Evolutionary conservation across 2,113 vertebrate species (phyloP), one percentile per base, ranked within the genome.

Genomic region (Herpetotheres cachinnans): DNA sequence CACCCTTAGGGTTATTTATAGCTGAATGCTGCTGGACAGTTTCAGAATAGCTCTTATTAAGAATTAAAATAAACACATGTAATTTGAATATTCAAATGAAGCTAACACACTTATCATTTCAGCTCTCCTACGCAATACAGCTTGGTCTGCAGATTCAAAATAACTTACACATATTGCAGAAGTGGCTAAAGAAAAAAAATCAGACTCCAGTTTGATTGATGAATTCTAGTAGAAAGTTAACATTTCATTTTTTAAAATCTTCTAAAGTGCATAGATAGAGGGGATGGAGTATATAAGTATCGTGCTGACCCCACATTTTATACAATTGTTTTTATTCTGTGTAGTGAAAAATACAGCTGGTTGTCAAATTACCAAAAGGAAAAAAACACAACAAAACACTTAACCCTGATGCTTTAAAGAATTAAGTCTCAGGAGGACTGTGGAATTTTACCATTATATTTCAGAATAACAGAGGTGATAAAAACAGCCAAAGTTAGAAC

Each of bases 401-500:
- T 25, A 93, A 89, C 20, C 81, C 15, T 62, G 89, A 95, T 92
- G 93, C 58, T 86, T 77, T 90, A 81, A 82, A 95, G 86, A 95
- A 95, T 89, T 62, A 36, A n/a, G 49, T 59, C 29, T 92, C 81
- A 82, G 69, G 82, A 96, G 46, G 91, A 97, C 71, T 76, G 83
- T 93, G 94, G 97, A 97, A 97, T 97, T 96, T 98, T 95, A 94
- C 95, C 92, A 86, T 95, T 95, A 54, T 78, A 81, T 95, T 98
- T 97, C 80, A 96, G 95, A 95, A 93, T 73, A 97, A 94, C 96
- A 95, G 96, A 97, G 93, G 96, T 98, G 96, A 97, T 96, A 97
- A 96, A 95, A 97, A 32, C 74, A 96, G 91, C 93, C 87, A 61
- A 96, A 98, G 96, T 97, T 96, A 97, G 96, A 97, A 94, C 67